phyloP scores from a whole-genome alignment of 2,797 vertebrate genomes.

The Karalla daura region DNA sequence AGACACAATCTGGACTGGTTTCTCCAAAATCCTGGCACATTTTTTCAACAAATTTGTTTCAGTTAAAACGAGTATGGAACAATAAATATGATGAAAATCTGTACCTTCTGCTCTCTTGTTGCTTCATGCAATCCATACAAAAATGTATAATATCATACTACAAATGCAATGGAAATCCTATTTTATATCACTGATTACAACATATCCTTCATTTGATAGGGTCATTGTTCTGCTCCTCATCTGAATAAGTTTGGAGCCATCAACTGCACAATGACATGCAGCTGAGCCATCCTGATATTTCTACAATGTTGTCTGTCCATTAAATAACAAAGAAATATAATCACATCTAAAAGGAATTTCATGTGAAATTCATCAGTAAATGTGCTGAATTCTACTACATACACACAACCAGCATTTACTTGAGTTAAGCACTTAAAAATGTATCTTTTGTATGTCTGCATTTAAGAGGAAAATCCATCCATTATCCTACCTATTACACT shows the following conservation, averaged over 20 bases:
- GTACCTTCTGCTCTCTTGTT: background rate
- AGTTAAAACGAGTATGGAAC: background rate
- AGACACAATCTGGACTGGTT: background rate
- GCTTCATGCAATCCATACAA: background rate
- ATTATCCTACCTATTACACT: no score
- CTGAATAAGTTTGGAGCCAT: no score
- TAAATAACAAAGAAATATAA: no score
- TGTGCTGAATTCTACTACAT: background rate
- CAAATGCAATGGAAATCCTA: background rate
- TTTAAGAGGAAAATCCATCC: no score
- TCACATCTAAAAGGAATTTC: no score
- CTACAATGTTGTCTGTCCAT: no score
- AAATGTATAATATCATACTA: background rate
- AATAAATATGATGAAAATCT: background rate
- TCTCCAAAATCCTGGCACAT: background rate
- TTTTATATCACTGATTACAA: background rate
- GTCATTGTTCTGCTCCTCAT: background rate
- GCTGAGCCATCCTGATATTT: no score
- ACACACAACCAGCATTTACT: no score
- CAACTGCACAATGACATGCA: no score
- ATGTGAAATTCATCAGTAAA: background rate
- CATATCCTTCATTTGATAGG: background rate
- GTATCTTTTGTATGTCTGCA: no score
- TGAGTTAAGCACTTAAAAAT: no score
- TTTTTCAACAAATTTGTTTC: background rate